Evolutionary conservation across 2,888 invertebrate species (phyloP).

Genomic region (Clivina fossor): DNA sequence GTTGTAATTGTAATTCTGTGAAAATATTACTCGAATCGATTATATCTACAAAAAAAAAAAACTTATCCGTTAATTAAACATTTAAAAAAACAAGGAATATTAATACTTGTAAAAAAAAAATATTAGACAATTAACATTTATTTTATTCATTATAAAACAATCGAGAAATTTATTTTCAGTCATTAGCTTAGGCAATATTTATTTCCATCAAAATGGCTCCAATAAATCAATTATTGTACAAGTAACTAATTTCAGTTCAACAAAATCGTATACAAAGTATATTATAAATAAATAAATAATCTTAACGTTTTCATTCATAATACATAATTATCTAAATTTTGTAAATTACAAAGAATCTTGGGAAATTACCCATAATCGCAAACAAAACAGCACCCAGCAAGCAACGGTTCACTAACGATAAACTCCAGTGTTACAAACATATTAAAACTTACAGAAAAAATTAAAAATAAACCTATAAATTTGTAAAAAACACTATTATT

Average conservation of each 20-base stretch:
- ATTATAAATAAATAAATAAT: constrained; percentile 2
- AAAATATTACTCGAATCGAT: constrained; percentile 17
- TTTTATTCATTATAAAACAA: too few species aligned
- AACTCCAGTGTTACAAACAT: constrained; percentile 19
- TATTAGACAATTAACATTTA: too few species aligned
- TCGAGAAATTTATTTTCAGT: too few species aligned
- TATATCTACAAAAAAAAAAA: constrained; percentile 16
- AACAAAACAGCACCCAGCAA: constrained; percentile 26
- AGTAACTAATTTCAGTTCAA: not conserved
- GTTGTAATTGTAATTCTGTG: constrained; percentile 22
- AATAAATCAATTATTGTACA: constrained; percentile 17
- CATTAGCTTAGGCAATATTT: constrained; percentile 25
- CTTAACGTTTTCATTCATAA: constrained; percentile 5
- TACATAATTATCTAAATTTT: constrained; percentile 32
- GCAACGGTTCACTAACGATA: constrained; percentile 10
- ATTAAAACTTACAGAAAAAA: not conserved
- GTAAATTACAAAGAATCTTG: constrained; percentile 43
- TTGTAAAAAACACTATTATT: not conserved
- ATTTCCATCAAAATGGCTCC: constrained; percentile 32
- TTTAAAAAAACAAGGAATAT: not conserved
- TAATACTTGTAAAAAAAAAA: not conserved
- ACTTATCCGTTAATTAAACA: not conserved
- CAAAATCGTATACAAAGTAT: not conserved
- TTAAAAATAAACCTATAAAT: not conserved
- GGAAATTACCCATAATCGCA: constrained; percentile 51